phyloP scores from a whole-genome alignment of 92 coral and sea anemone species.

The Bergia sp. region DNA sequence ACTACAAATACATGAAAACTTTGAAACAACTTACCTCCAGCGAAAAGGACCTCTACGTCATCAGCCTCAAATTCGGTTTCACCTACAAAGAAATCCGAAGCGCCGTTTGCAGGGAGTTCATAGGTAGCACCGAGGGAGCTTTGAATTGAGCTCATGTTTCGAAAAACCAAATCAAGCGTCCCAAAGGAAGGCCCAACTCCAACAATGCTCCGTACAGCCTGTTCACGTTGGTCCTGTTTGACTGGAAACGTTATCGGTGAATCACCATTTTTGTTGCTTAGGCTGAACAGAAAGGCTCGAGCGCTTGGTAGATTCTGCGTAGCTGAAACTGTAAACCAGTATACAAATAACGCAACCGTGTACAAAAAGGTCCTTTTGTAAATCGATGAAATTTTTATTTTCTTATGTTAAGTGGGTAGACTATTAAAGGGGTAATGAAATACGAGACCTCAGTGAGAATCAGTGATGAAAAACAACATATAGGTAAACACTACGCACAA shows the following conservation, averaged over 20 bases:
- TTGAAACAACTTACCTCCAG: background rate
- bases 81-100: conserved; percentile 33
- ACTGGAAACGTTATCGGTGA: conserved; percentile 6
- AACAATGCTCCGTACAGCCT: conserved; percentile 38
- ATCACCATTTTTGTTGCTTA: conserved; percentile 26
- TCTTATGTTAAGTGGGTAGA: too few species aligned
- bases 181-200: conserved; percentile 54
- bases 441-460: too few species aligned
- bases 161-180: conserved; percentile 11
- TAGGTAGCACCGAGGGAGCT: conserved; percentile 44
- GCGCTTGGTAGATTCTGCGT: conserved; percentile 41
- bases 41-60: conserved; percentile 47
- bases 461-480: too few species aligned
- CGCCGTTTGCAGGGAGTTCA: conserved; percentile 18
- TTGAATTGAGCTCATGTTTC: conserved; percentile 8
- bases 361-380: too few species aligned
- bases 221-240: conserved; percentile 10
- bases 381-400: background rate
- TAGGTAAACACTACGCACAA: too few species aligned
- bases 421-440: too few species aligned
- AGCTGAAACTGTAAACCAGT: background rate
- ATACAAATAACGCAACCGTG: background rate
- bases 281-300: conserved; percentile 55
- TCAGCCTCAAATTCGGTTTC: conserved; percentile 30
- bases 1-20: too few species aligned